Base-by-base conservation (phyloP, 2,888 invertebrate species). In the Harpalus rubripes region DNA sequence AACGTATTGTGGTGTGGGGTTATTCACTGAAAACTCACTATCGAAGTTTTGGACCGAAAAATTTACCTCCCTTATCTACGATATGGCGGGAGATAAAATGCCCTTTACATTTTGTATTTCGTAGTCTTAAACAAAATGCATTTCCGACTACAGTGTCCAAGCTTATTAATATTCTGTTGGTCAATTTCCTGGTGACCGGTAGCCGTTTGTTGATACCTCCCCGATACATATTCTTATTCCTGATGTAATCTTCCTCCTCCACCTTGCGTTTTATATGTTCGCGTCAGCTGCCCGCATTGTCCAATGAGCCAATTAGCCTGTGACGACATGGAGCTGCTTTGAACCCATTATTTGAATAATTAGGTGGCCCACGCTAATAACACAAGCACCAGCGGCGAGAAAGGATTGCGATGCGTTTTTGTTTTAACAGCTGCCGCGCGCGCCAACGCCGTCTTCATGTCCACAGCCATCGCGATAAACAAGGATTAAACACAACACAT, bases 281-380 rank as follows among this genome's bases (percentile, higher is more conserved):
- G 32, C 32, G 78, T 74, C 72, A 74, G 72, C 72, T 74, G 72
- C 52, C 41, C 72, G 41, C 44, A 74, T 74, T 74, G 72, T 74
- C 72, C 72, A 74, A 74, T 74, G 41, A 74, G 72, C 26, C 78
- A 78, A 78, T 78, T 78, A 78, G 78, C 78, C 56, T 78, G 78
- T 78, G 78, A 78, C 78, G 78, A 56, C 78, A 78, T 58, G 56
- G 72, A 74, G 58, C 78, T 26, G 58, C 78, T 8, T 52, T 78
- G 80, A 80, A 63, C 80, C 80, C 80, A 80, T 80, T 80, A 80
- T 80, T 80, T 80, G 61, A 80, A 80, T 80, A 80, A 80, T 80
- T 80, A 80, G 41, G 59, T 58, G 44, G 83, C 83, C 83, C 83
- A 83, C 83, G 83, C 83, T 81, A 81, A 78, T 78, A 78, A 78